These are phyloP conservation scores for Actinia equina DNA, from an alignment of 64 coral and sea anemone species.

Conservation along the genomic window DNA sequence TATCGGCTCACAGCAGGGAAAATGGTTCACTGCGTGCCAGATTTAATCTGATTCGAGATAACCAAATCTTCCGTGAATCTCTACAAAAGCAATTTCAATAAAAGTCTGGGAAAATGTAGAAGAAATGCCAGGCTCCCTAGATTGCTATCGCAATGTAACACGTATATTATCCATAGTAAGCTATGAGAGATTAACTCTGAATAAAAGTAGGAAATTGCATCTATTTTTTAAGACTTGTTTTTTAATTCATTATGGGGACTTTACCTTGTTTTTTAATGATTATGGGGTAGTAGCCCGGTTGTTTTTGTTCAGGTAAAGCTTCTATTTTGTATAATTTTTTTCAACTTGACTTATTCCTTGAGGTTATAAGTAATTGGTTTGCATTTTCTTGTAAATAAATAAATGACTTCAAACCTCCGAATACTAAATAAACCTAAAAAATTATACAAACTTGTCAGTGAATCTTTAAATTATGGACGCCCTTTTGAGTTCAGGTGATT, in stretches of 20 bases:
- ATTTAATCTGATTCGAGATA: neutral
- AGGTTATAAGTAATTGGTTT: neutral
- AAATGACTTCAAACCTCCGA: neutral
- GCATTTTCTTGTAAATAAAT: neutral
- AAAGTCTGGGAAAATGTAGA: slow-evolving; percentile 26
- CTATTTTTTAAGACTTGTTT: slow-evolving; percentile 1
- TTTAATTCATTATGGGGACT: neutral
- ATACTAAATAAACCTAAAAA: neutral
- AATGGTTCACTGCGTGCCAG: neutral
- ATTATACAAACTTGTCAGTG: neutral
- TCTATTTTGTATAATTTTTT: neutral
- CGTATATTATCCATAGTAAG: neutral
- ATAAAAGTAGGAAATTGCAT: neutral
- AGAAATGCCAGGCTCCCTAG: slow-evolving; percentile 9
- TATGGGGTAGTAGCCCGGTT: neutral
- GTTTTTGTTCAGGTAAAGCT: neutral
- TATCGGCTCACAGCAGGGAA: slow-evolving; percentile 15
- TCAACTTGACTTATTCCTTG: neutral
- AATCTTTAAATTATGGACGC: neutral
- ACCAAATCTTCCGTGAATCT: slow-evolving; percentile 12
- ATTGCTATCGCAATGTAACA: slow-evolving; percentile 32
- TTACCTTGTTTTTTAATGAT: neutral
- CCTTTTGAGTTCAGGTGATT: neutral
- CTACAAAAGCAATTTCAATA: slow-evolving; percentile 27
- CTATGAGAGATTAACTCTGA: slow-evolving; percentile 11